A percentile compares a stretch with the other conserved stretches of the same genome.
Evolutionary conservation across 2,113 vertebrate genomes (phyloP).

Genomic region (Dasyprocta punctata): DNA sequence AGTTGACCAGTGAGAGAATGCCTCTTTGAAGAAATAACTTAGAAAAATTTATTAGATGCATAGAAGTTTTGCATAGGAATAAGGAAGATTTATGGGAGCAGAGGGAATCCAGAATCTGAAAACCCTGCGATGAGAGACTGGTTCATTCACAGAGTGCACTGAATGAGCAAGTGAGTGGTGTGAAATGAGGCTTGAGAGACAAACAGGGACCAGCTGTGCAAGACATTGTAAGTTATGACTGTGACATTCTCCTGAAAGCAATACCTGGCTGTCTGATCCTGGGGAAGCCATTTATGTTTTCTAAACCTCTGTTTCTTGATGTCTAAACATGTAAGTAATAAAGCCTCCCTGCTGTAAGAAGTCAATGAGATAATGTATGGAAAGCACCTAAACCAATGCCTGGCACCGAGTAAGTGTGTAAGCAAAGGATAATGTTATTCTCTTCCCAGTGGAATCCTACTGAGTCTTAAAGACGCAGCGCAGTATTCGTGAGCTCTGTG

Average conservation of each 20-base stretch:
- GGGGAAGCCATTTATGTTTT: background rate
- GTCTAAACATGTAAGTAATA: background rate
- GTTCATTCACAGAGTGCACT: background rate
- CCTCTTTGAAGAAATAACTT: constrained; percentile 8
- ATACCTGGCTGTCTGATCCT: background rate
- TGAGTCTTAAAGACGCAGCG: background rate
- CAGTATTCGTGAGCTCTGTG: background rate
- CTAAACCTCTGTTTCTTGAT: background rate
- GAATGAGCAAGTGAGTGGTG: background rate
- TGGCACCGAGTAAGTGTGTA: background rate
- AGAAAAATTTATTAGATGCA: background rate
- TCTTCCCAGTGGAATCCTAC: background rate
- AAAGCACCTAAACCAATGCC: background rate
- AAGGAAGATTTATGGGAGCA: constrained; percentile 9
- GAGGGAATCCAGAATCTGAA: background rate
- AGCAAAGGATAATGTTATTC: background rate
- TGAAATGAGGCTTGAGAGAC: background rate
- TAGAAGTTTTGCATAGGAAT: background rate
- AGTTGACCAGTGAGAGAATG: background rate
- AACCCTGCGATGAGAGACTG: background rate
- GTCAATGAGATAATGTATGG: background rate
- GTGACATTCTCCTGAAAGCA: background rate
- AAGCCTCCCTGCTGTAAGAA: background rate
- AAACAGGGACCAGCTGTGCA: background rate
- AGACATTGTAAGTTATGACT: background rate